These are phyloP conservation scores for Haemorhous mexicanus DNA, from an alignment of 2,113 vertebrate species.

Conservation along the genomic window DNA sequence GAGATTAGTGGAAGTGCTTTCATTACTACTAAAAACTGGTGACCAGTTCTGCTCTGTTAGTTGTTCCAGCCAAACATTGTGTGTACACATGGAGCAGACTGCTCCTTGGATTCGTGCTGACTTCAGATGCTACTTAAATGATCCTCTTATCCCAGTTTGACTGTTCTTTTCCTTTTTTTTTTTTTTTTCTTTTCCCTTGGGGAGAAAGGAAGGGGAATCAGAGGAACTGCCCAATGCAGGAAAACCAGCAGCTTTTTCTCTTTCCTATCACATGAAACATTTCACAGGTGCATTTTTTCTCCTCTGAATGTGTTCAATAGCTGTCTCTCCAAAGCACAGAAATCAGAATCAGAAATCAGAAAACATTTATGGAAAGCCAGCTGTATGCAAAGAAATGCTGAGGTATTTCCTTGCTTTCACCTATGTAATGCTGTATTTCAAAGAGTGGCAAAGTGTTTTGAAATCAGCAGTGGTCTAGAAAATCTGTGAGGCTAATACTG, in stretches of 20 bases:
- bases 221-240: not conserved
- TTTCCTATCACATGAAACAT: not conserved
- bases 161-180: not conserved
- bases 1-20: not conserved
- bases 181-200: not conserved
- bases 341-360: not conserved
- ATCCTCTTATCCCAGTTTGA: not conserved
- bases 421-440: not conserved
- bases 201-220: not conserved
- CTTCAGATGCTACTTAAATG: not conserved
- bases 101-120: not conserved
- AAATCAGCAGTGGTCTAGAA: not conserved
- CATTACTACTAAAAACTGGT: not conserved
- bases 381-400: not conserved
- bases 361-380: not conserved
- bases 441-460: not conserved
- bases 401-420: not conserved
- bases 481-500: not conserved
- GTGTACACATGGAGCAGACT: not conserved
- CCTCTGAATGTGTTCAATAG: not conserved
- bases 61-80: not conserved
- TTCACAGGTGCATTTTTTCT: not conserved
- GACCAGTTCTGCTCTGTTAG: not conserved
- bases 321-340: not conserved
- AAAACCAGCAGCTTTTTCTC: not conserved